Conservation (phyloP, 2,888 invertebrate genomes). For the Drosophila hawaiiensis region DNA sequence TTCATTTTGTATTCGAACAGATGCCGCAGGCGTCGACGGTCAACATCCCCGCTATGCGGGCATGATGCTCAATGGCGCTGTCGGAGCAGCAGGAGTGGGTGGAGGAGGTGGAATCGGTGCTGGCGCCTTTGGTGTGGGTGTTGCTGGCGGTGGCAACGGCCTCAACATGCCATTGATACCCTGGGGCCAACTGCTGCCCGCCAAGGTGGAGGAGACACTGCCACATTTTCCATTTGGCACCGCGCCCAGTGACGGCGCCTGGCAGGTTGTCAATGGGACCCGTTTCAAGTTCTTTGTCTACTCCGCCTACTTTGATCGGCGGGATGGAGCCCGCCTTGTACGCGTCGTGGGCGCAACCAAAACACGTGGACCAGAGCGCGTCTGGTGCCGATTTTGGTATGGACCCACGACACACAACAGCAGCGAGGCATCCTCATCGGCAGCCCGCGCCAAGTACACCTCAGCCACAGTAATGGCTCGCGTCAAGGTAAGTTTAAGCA, state of each 20-base stretch:
- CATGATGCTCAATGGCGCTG: slow-evolving; percentile 73
- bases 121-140: slow-evolving; percentile 63
- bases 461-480: slow-evolving; percentile 90
- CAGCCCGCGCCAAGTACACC: slow-evolving; percentile 80
- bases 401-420: slow-evolving; percentile 74
- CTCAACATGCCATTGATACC: slow-evolving; percentile 83
- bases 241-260: slow-evolving; percentile 90
- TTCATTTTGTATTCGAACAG: slow-evolving; percentile 55
- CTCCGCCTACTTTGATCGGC: slow-evolving; percentile 94
- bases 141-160: slow-evolving; percentile 49
- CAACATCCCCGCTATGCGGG: slow-evolving; percentile 81
- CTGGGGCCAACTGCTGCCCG: slow-evolving; percentile 84
- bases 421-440: slow-evolving; percentile 37
- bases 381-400: slow-evolving; percentile 93
- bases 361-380: slow-evolving; percentile 93
- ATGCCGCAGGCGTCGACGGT: slow-evolving; percentile 79
- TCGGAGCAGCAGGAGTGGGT: slow-evolving; percentile 45
- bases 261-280: slow-evolving; percentile 88
- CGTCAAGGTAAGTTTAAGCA: slow-evolving; percentile 88
- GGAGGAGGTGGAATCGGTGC: slow-evolving; percentile 49
- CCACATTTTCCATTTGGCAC: slow-evolving; percentile 89
- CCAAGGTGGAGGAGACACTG: slow-evolving; percentile 85
- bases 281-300: slow-evolving; percentile 95
- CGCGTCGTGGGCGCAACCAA: slow-evolving; percentile 95
- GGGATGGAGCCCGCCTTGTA: slow-evolving; percentile 88